A percentile compares a stretch with the other conserved stretches of the same genome.
Evolutionary conservation across 92 coral and sea anemone species (phyloP).

Genomic region (Isaurus tuberculatus): DNA sequence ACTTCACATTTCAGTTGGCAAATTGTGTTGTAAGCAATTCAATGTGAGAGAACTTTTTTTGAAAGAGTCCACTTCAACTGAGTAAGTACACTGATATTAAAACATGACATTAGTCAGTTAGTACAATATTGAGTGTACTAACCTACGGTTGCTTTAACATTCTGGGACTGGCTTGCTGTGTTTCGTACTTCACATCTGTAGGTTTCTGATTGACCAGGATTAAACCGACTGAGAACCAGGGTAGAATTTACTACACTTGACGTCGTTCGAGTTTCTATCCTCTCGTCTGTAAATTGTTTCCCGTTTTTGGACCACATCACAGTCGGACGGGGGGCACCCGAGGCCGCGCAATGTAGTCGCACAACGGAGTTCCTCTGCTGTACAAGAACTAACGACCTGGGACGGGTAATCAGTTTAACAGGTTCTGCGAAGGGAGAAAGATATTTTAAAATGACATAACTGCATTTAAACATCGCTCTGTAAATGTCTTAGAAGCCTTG

Average conservation of each 20-base stretch:
- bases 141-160: neutral
- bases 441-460: too few species aligned
- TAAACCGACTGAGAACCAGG: neutral
- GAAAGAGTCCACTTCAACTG: too few species aligned
- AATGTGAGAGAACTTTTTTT: too few species aligned
- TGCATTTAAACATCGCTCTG: neutral
- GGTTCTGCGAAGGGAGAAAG: neutral
- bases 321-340: neutral
- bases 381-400: neutral
- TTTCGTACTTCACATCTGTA: neutral
- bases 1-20: too few species aligned
- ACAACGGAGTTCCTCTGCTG: neutral
- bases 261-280: neutral
- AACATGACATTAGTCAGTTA: too few species aligned
- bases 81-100: too few species aligned
- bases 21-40: too few species aligned
- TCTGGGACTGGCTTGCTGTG: neutral
- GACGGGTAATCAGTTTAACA: neutral
- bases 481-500: neutral
- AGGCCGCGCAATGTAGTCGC: neutral
- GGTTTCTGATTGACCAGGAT: neutral
- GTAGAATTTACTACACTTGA: neutral
- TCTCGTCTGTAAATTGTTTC: neutral
- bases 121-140: too few species aligned
- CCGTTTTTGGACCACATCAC: neutral